phyloP scores from a whole-genome alignment of 2,797 vertebrate genomes.

The Lemur catta region DNA sequence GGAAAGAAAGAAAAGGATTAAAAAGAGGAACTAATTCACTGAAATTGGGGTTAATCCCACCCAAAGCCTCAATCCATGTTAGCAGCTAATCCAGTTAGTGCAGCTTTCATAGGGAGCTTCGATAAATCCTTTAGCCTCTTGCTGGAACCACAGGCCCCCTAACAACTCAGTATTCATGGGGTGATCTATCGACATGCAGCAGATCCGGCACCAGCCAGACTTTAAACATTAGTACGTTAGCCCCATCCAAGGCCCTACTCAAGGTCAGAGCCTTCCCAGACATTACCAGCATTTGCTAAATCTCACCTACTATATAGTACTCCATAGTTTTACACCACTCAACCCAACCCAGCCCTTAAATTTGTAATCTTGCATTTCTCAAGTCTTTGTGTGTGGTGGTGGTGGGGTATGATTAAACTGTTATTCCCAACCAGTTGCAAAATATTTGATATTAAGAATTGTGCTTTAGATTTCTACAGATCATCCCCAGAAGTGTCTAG shows the following conservation, averaged over 20 bases:
- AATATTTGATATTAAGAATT: not conserved
- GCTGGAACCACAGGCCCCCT: constrained; percentile 76
- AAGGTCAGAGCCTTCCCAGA: not conserved
- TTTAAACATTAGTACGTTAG: constrained; percentile 75
- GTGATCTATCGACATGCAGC: constrained; percentile 74
- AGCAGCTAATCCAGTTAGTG: constrained; percentile 85
- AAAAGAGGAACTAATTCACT: constrained; percentile 75
- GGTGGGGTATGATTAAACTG: not conserved
- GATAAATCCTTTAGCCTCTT: constrained; percentile 84
- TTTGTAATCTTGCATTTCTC: not conserved
- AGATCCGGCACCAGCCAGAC: constrained; percentile 71
- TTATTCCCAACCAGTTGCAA: not conserved
- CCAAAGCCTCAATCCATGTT: constrained; percentile 83
- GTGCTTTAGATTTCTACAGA: not conserved
- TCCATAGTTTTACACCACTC: not conserved
- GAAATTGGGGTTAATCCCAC: constrained; percentile 82
- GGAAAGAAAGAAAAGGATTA: constrained; percentile 61
- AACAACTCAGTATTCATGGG: constrained; percentile 76
- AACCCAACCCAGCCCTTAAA: not conserved
- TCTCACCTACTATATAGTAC: not conserved
- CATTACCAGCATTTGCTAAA: not conserved
- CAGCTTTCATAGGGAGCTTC: constrained; percentile 83
- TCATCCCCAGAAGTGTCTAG: not conserved
- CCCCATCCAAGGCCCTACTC: not conserved
- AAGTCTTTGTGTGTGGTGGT: not conserved